A percentile compares a stretch with the other conserved stretches of the same genome.
Conservation (phyloP, 1,140 invertebrate species). For the Chironomus striatipennis region DNA sequence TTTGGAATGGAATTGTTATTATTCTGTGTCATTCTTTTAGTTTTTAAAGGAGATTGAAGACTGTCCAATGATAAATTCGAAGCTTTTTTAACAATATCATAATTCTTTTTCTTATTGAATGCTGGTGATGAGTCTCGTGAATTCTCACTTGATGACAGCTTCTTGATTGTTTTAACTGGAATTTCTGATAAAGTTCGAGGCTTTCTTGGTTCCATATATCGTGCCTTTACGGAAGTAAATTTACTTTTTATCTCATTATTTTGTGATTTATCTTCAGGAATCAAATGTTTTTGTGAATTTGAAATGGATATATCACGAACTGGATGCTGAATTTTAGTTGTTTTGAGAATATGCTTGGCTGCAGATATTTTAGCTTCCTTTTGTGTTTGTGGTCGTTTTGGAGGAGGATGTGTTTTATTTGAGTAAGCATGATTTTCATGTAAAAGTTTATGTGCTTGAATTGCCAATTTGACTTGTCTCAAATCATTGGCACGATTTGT, state of each 20-base stretch:
- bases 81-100: constrained; percentile 35
- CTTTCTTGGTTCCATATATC: constrained; percentile 46
- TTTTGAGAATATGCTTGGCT: background rate
- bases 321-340: background rate
- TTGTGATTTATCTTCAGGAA: background rate
- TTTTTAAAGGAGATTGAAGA: constrained; percentile 39
- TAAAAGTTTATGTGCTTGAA: constrained; percentile 41
- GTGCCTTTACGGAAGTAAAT: constrained; percentile 32
- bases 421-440: background rate
- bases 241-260: background rate
- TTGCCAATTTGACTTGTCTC: constrained; percentile 49
- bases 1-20: background rate
- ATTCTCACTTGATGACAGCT: constrained; percentile 38
- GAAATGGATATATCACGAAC: background rate
- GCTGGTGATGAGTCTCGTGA: constrained; percentile 57
- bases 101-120: constrained; percentile 44
- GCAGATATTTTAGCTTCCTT: background rate
- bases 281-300: background rate
- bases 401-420: background rate
- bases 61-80: constrained; percentile 46
- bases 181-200: constrained; percentile 39
- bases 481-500: constrained; percentile 45
- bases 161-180: constrained; percentile 32
- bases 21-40: constrained; percentile 27
- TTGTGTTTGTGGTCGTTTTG: background rate